Evolutionary conservation across 2,113 vertebrate genomes (phyloP), one percentile per base, ranked within the genome.

Genomic region (Nerophis ophidion): DNA sequence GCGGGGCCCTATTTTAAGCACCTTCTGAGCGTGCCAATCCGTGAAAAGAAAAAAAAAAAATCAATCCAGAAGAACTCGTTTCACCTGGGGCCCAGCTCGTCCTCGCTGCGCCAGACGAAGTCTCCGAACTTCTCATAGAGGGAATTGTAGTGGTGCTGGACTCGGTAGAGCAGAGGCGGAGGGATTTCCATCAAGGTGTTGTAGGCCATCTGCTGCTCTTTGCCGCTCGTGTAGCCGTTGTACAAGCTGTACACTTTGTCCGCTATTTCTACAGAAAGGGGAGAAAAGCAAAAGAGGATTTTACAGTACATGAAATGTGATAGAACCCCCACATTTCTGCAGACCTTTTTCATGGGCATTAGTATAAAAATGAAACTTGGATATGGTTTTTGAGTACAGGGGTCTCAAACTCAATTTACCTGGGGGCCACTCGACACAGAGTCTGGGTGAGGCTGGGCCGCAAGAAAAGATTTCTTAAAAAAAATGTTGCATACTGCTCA

Each of bases 51-150:
- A 12, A 44, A 8, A 42, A 12, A 44, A 8, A n/a, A 7, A 56
- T 53, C 10, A 26, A 26, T 26, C 26, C 26, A 26, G 26, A 26
- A 26, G 26, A 26, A 26, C 12, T 62, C 82, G 26, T 26, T 26
- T 87, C 88, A 99, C 97, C 97, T 95, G 79, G 97, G 97, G 33
- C 97, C 97, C 7, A 99, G 91, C 74, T 99, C 96, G 0, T 99
- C 97, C 77, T 99, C 97, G 0, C 94, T 98, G 51, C 97, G 91
- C 97, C 97, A 99, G 35, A 97, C 94, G 0, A 98, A 99, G 84
- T 99, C 97, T 1, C 97, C 97, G 12, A 99, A 99, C 84, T 99
- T 99, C 84, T 98, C 96, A 0, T 99, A 99, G 85, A 97, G 97
- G 5, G 95, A 92, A 64, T 99, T 96, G 90, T 99, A 99, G 83